Evolutionary conservation across 1,140 invertebrate genomes (phyloP), one percentile per base, ranked within the genome.

Genomic region (Diachasma alloeum): DNA sequence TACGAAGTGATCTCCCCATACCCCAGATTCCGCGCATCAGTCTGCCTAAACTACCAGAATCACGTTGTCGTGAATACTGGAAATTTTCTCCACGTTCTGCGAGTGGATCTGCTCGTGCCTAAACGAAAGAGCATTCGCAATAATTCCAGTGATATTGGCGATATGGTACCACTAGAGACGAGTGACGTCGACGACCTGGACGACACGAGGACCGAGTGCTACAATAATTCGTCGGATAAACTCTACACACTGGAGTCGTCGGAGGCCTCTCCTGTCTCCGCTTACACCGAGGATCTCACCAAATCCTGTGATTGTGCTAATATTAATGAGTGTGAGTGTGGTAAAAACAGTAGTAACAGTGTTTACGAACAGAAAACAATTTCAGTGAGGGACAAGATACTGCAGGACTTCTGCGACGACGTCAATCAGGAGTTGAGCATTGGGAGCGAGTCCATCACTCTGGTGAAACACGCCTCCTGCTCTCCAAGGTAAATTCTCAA

Each of bases 31-130:
- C 89, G 91, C 74, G 91, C 93, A 4, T 84, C 88, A 19, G 90
- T 93, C 13, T 92, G 92, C 80, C 85, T 94, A 63, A 93, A 93
- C 81, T 90, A 91, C 72, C 91, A 92, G 82, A 92, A 93, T 74
- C 90, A 92, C 66, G 92, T 94, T 42, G 90, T 94, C 11, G 88
- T 95, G 19, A 95, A 95, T 81, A 94, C 94, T 5, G 94, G 93
- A 15, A 93, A 94, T 82, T 93, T 94, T 78, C 87, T 95, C 24
- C 92, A 94, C 74, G 91, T 93, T 19, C 83, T 95, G 22, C 89
- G 86, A 77, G 88, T 92, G 19, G 87, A 91, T 72, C 82, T 92
- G 66, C 88, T 91, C 72, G 83, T 87, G 69, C 83, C 84, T 11
- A 87, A 86, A 69, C 70, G 78, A 5, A 83, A 82, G 31, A 82